Evolutionary conservation across 2,888 invertebrate species (phyloP), one percentile per base, ranked within the genome.

Genomic region (Himalopsyche japonica): DNA sequence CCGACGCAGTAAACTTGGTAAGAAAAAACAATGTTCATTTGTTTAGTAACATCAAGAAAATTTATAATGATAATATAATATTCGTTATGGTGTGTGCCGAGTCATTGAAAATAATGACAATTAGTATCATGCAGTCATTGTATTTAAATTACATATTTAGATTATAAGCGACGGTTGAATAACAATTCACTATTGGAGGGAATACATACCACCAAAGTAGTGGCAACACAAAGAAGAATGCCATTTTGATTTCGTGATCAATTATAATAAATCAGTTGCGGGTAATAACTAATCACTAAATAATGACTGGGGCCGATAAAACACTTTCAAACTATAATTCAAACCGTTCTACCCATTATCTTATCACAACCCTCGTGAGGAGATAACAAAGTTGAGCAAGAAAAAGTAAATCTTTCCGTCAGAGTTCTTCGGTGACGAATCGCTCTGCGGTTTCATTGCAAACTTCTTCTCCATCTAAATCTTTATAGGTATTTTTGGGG

Each of bases 391-490:
- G 85, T 86, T 85, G 83, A 86, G 82, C 76, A 80, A 84, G 83
- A 82, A 82, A 84, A 82, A 86, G 82, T 79, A 82, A 79, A 82
- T 82, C 82, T 84, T 81, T 81, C 84, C 84, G 81, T 82, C 82
- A 48, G 83, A 83, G 81, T 83, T 81, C 57, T 79, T 79, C 84
- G 83, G 86, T 86, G 86, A 86, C 84, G 86, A 86, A 86, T 86
- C 83, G 86, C 83, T 84, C 70, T 82, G 79, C 80, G 84, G 84
- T 81, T 84, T 84, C 80, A 83, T 79, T 86, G 76, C 83, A 80
- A 84, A 84, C 81, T 86, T 84, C 77, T 76, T 81, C 47, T 82
- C 76, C 83, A 43, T 7, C 15, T 43, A 43, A 43, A 15, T 15
- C 15, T 43, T 43, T 43, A 84, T 82, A 86, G 70, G 27, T 70